Evolutionary conservation across 2,797 vertebrate genomes (phyloP).

Genomic region (Acanthis flammea): DNA sequence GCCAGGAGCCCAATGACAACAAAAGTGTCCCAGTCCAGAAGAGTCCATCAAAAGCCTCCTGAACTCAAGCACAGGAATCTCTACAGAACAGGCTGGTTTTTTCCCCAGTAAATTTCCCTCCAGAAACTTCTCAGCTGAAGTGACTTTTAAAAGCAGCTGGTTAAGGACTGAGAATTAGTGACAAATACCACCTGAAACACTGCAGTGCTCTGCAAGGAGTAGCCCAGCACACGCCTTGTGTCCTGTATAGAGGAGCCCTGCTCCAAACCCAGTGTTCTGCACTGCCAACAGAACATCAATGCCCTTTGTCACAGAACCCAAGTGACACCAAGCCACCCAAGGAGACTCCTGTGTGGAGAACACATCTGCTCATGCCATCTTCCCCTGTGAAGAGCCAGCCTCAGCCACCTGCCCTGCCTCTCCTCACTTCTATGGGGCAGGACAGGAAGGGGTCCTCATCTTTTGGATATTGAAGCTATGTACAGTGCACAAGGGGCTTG

Average conservation of each 20-base stretch:
- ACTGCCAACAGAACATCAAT: neutral
- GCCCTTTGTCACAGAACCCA: neutral
- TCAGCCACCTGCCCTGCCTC: neutral
- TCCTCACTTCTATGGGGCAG: fast-evolving
- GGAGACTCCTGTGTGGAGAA: fast-evolving
- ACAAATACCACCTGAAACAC: neutral
- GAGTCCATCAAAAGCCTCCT: neutral
- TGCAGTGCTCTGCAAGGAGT: fast-evolving
- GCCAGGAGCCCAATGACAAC: neutral
- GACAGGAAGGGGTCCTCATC: neutral
- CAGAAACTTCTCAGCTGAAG: neutral
- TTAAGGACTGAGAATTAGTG: neutral
- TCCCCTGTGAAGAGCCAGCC: neutral
- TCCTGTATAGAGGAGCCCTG: neutral
- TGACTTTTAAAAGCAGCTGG: neutral
- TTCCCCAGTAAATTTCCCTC: neutral
- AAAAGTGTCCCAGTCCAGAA: neutral
- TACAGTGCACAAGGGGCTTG: neutral
- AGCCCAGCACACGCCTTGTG: fast-evolving
- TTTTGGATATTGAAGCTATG: neutral
- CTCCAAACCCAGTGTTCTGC: neutral
- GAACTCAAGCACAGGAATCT: neutral
- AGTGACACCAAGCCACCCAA: neutral
- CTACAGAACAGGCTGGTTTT: neutral
- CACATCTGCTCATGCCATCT: neutral